Base-by-base conservation (phyloP, 1,140 invertebrate genomes). In the Drosophila hydei region DNA sequence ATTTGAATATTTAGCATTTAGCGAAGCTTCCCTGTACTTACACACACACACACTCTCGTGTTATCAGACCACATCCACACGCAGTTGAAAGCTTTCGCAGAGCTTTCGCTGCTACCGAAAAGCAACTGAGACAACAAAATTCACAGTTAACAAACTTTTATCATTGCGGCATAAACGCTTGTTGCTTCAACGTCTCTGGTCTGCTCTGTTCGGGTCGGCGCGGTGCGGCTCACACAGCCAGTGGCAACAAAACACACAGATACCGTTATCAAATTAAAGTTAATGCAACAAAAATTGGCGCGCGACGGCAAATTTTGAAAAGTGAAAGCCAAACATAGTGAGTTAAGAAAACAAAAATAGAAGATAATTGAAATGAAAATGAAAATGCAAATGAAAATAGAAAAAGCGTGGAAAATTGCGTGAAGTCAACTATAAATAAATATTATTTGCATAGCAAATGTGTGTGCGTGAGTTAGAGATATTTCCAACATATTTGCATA, bases 81-180 rank as follows among this genome's bases (percentile, higher is more conserved):
- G 45, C 48, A 9, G 43, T 8, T 0, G 4, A 23, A 3, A 71
- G 68, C 70, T 61, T 69, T 54, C 14, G 36, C 38, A 2, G 4
- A 72, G 71, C 74, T 87, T 74, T 75, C 51, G 61, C 52, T 21
- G 27, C 38, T 50, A 33, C 56, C 62, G 30, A 33, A 12, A 54
- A 62, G 63, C 21, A 54, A 33, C 64, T 38, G 45, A 19, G 45
- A 33, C 18, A 21, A 2, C 12, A 63, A 56, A 33, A 65, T 60
- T 42, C 18, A 63, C 27, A 54, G 67, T 59, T 63, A 70, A 63
- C 61, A 69, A 69, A 40, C 38, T 64, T 60, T 79, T 84, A 84
- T 79, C 79, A 83, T 84, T 84, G 27, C 42, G 67, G 62, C 54
- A 42, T 36, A 59, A 75, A 78, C 72, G 79, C 79, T 83, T 83